Evolutionary conservation across 2,113 vertebrate species (phyloP).

Genomic region (Silurus glanis): DNA sequence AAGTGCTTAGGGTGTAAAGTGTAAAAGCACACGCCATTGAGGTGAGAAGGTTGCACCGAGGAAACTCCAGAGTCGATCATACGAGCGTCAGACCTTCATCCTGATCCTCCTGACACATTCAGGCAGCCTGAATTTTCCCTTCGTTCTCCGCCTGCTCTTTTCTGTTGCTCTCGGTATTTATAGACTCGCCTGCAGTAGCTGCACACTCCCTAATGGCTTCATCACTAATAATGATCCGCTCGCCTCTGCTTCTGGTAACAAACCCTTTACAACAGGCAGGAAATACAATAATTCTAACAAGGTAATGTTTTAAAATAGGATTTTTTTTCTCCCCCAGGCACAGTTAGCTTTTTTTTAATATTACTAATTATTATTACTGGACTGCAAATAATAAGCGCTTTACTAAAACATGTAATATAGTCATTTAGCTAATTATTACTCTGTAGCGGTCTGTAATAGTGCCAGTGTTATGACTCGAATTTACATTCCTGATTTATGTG

Average conservation of each 20-base stretch:
- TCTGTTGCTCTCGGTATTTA: slow-evolving; percentile 52
- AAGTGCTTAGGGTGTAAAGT: not conserved
- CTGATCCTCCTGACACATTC: slow-evolving; percentile 35
- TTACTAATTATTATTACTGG: not conserved
- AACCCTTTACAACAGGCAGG: slow-evolving; percentile 17
- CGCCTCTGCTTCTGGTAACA: slow-evolving; percentile 30
- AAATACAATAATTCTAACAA: slow-evolving; percentile 28
- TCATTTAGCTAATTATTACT: not conserved
- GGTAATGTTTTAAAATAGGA: slow-evolving; percentile 19
- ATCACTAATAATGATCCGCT: slow-evolving; percentile 44
- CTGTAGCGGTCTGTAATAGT: not conserved
- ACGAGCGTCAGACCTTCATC: slow-evolving; percentile 30
- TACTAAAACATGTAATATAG: not conserved
- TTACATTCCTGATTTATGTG: not conserved
- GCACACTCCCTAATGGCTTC: slow-evolving; percentile 47
- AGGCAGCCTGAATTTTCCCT: slow-evolving; percentile 41
- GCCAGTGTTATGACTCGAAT: not conserved
- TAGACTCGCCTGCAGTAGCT: slow-evolving; percentile 42
- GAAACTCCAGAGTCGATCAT: slow-evolving; percentile 16
- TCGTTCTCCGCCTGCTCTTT: slow-evolving; percentile 37
- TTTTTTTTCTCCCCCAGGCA: not conserved
- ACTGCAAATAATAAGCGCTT: not conserved
- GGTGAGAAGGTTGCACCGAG: slow-evolving; percentile 38
- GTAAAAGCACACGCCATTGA: slow-evolving; percentile 27
- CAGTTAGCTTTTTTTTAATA: not conserved